Evolutionary conservation across 2,113 vertebrate genomes (phyloP), one percentile per base, ranked within the genome.

Genomic region (Burhinus bistriatus): DNA sequence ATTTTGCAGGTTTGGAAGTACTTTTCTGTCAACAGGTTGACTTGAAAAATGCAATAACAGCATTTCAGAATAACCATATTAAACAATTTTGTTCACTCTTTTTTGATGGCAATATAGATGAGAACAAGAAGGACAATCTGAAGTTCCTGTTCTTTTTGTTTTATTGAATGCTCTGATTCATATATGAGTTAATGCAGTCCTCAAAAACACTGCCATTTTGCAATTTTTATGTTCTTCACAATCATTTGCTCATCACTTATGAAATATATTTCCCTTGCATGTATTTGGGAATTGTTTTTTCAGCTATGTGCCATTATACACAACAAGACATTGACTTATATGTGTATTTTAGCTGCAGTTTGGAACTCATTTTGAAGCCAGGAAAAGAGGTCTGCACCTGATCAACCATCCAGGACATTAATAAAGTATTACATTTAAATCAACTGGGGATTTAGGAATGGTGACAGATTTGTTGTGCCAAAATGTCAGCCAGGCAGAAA

Each of bases 401-500:
- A 70, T 78, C 58, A 66, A 19, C 25, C 15, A 72, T 65, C 72
- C 84, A 64, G 66, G 1, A 89, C 57, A 64, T 52, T 84, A 88
- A 89, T 72, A 92, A 93, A 95, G 82, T 55, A n/a, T 87, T 95
- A 84, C 61, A 71, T 69, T 87, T 83, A 84, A 95, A 96, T 86
- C 54, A 83, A 38, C 0, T 73, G 25, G 23, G 81, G 72, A 95
- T 96, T 91, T 97, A 96, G 96, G 83, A 98, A 96, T 87, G 95
- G 94, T 94, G 87, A 97, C 86, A 92, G 90, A 95, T 97, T 77
- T 73, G 93, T 91, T 89, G 91, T 14, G 52, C 11, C 92, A 96
- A 87, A 97, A 97, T 83, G 62, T 95, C 97, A 98, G 95, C 91
- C 91, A 96, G 86, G 87, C 94, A 94, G 92, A 95, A 95, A 86